These are phyloP conservation scores for Neotoxoptera formosana DNA, from an alignment of 1,140 invertebrate genomes.

Conservation along the genomic window DNA sequence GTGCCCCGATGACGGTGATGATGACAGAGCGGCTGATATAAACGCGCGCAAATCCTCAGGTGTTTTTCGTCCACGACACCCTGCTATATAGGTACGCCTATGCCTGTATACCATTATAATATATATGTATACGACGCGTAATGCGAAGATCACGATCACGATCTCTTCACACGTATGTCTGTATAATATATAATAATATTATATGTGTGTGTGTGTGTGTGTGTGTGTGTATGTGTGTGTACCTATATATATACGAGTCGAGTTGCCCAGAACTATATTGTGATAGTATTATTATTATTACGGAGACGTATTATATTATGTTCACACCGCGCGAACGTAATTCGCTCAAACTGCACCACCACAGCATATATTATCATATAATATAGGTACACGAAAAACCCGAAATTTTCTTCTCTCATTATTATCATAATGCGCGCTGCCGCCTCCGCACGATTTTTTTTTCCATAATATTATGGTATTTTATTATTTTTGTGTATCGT, in stretches of 20 bases:
- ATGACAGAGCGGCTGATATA: slow-evolving; percentile 54
- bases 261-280: neutral
- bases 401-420: slow-evolving; percentile 41
- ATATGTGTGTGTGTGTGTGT: neutral
- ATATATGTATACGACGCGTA: neutral
- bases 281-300: neutral
- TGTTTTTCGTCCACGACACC: slow-evolving; percentile 40
- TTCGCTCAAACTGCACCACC: neutral
- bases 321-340: slow-evolving; percentile 44
- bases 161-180: slow-evolving; percentile 42
- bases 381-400: neutral
- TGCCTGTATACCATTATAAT: neutral
- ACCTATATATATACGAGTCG: no score
- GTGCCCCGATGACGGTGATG: neutral
- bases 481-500: neutral
- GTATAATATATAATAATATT: slow-evolving; percentile 22
- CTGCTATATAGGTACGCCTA: neutral
- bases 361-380: no score
- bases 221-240: no score
- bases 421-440: slow-evolving; percentile 11
- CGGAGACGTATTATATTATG: neutral
- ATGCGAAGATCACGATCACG: slow-evolving; percentile 55
- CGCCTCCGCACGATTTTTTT: slow-evolving; percentile 19
- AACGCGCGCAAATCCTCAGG: slow-evolving; percentile 51
- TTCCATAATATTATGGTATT: neutral